These are phyloP conservation scores for Austrofundulus limnaeus DNA, from an alignment of 2,113 vertebrate genomes.

Conservation along the genomic window DNA sequence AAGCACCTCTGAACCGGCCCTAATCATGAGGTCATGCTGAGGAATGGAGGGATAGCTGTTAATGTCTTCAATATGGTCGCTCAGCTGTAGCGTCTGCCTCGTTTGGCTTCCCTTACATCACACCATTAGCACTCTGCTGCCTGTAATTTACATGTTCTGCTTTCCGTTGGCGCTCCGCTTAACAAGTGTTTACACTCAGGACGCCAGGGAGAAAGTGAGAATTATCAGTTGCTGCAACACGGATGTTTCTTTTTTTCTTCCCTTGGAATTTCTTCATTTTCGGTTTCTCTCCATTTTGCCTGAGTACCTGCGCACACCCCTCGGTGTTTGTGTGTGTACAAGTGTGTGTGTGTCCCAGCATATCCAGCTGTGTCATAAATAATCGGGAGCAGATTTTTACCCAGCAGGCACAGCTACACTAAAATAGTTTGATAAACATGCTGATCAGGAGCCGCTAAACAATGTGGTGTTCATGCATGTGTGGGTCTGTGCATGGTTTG, in stretches of 20 bases:
- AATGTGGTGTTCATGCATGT: constrained; percentile 58
- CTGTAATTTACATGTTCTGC: constrained; percentile 60
- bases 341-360: constrained; percentile 5
- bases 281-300: background rate
- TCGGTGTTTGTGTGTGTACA: background rate
- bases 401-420: constrained; percentile 54
- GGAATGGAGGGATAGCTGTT: constrained; percentile 70
- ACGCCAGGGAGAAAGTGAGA: constrained; percentile 54
- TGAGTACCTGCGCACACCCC: constrained; percentile 25
- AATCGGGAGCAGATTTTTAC: constrained; percentile 72
- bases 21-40: constrained; percentile 75
- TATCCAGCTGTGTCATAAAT: constrained; percentile 58
- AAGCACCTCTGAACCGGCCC: constrained; percentile 52
- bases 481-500: constrained; percentile 59
- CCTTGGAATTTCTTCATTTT: background rate
- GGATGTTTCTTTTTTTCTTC: too few species aligned
- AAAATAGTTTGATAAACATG: constrained; percentile 67
- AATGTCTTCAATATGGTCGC: constrained; percentile 75
- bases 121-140: constrained; percentile 63
- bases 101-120: constrained; percentile 48
- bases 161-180: constrained; percentile 51
- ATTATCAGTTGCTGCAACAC: constrained; percentile 50
- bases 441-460: constrained; percentile 65
- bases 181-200: constrained; percentile 68
- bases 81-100: constrained; percentile 37